Percentiles rank a stretch among this genome's conserved stretches.
Evolutionary conservation across 2,888 invertebrate genomes (phyloP).

Genomic region (Orchestes rusci): DNA sequence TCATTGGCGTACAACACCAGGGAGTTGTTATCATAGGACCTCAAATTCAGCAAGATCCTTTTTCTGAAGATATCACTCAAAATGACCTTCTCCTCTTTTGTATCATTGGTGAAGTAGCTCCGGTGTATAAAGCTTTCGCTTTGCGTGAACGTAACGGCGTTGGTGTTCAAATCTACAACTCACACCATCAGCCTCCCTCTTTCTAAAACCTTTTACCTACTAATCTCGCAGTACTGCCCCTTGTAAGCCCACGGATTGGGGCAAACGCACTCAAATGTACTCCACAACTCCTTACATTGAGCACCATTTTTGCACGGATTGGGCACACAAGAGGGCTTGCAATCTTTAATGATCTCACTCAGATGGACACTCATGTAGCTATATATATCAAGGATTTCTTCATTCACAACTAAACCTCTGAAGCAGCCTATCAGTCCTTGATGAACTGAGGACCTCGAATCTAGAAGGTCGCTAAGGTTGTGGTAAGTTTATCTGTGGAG

Average conservation of each 20-base stretch:
- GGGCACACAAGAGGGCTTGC: constrained; percentile 89
- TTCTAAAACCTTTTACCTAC: no score
- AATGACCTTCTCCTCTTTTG: constrained; percentile 50
- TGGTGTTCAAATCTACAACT: constrained; percentile 74
- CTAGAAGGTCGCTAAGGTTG: constrained; percentile 60
- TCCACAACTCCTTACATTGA: constrained; percentile 86
- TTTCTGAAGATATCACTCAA: constrained; percentile 70
- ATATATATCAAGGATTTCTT: constrained; percentile 83
- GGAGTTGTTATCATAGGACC: constrained; percentile 77
- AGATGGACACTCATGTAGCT: constrained; percentile 88
- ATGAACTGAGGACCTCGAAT: constrained; percentile 71
- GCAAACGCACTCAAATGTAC: constrained; percentile 86
- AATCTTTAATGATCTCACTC: constrained; percentile 87
- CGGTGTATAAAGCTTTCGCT: constrained; percentile 72
- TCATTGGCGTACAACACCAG: constrained; percentile 87
- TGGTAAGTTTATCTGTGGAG: background rate
- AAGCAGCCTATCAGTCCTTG: constrained; percentile 92
- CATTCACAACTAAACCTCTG: constrained; percentile 85
- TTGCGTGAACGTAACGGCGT: constrained; percentile 81
- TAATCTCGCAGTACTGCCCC: constrained; percentile 83
- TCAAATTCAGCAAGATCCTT: constrained; percentile 78
- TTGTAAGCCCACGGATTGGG: constrained; percentile 89
- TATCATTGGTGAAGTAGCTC: constrained; percentile 56
- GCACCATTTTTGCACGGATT: constrained; percentile 91
- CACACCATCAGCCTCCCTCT: no score